These are phyloP conservation scores for Acanthaster planci DNA, from an alignment of 35 echinoderm and acorn worm species.

Conservation along the genomic window DNA sequence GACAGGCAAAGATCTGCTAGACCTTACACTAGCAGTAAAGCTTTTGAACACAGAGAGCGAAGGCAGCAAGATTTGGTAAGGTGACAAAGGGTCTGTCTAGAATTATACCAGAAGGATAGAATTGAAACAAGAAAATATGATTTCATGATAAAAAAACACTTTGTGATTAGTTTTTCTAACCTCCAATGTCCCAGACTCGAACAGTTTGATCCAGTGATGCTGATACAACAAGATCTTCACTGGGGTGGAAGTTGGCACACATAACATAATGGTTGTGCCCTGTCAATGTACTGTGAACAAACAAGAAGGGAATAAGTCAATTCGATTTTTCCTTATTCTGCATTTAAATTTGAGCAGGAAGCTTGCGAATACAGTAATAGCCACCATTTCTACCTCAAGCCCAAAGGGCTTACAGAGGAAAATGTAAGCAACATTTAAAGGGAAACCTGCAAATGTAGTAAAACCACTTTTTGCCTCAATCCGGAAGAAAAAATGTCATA, in stretches of 20 bases:
- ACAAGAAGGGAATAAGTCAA: background rate
- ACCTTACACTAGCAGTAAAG: no score
- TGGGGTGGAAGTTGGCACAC: constrained; percentile 98
- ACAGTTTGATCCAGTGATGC: constrained; percentile 98
- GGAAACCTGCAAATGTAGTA: no score
- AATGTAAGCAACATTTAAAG: no score
- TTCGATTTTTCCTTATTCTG: background rate
- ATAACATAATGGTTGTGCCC: constrained; percentile 99
- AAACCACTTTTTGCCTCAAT: no score
- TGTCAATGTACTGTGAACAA: constrained; percentile 75
- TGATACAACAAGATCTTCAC: constrained; percentile 96
- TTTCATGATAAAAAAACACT: no score
- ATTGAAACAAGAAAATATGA: no score
- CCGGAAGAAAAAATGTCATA: no score
- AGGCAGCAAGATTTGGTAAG: no score
- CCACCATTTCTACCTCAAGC: background rate
- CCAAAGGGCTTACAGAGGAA: background rate
- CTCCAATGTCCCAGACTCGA: constrained; percentile 93
- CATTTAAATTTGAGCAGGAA: background rate
- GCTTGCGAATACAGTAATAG: background rate
- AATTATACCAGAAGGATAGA: no score
- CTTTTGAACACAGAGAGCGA: no score
- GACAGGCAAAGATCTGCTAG: no score
- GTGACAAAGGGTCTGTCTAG: no score
- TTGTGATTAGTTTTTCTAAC: constrained; percentile 44